A percentile compares a stretch with the other conserved stretches of the same genome.
Evolutionary conservation across 2,113 vertebrate species (phyloP).

Genomic region (Notarius lentiginosus): DNA sequence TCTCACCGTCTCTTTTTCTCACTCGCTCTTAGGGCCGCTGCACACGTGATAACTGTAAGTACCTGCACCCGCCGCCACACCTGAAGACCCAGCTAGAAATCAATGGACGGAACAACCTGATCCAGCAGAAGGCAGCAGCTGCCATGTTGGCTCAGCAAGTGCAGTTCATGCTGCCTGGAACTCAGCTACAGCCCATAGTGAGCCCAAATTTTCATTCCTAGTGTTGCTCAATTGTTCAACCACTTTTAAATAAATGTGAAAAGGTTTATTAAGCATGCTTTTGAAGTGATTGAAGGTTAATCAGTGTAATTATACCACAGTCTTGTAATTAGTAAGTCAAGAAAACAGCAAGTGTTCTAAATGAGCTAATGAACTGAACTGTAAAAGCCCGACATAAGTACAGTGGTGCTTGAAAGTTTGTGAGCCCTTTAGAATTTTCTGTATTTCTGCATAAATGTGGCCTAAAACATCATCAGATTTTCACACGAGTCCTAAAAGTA

Average conservation of each 20-base stretch:
- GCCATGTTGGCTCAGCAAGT: constrained; percentile 98
- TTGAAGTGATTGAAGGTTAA: constrained; percentile 1
- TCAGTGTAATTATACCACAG: neutral
- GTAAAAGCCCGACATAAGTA: neutral
- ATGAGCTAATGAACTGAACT: neutral
- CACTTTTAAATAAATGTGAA: neutral
- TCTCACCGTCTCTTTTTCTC: constrained; percentile 12
- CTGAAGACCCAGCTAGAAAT: constrained; percentile 98
- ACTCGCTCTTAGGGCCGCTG: constrained; percentile 89
- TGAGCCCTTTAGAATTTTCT: too few species aligned
- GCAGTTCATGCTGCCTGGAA: constrained; percentile 93
- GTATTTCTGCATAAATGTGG: too few species aligned
- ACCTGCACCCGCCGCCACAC: constrained; percentile 95
- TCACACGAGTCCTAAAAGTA: too few species aligned
- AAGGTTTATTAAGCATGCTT: neutral
- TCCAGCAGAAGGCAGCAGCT: constrained; percentile 94
- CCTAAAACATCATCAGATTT: too few species aligned
- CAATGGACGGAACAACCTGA: constrained; percentile 97
- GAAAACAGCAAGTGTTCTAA: neutral
- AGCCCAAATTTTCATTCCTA: constrained; percentile 63
- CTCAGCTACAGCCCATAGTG: constrained; percentile 91
- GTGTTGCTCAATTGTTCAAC: neutral
- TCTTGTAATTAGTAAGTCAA: constrained; percentile 2
- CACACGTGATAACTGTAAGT: constrained; percentile 97
- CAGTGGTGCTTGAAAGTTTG: too few species aligned